Evolutionary conservation across 1,140 invertebrate species (phyloP).

Genomic region (Penaeus vannamei): DNA sequence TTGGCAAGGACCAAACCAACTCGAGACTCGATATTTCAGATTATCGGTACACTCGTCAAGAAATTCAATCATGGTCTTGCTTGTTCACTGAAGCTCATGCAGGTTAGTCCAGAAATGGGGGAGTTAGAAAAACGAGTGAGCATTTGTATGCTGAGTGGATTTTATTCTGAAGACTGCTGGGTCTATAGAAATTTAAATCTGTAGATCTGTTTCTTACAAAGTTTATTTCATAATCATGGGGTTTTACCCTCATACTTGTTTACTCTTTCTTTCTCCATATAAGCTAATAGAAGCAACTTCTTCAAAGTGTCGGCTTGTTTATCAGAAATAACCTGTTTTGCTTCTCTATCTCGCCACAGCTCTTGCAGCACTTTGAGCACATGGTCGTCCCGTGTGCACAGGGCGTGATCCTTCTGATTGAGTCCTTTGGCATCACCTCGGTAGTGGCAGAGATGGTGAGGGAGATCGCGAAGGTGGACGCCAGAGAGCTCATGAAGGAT

Average conservation of each 20-base stretch:
- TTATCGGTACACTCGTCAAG: conserved; percentile 85
- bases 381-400: conserved; percentile 79
- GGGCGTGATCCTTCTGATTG: conserved; percentile 79
- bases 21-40: conserved; percentile 82
- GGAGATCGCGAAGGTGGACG: conserved; percentile 79
- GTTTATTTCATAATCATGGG: too few species aligned
- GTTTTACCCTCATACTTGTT: background rate
- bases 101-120: conserved; percentile 72
- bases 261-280: conserved; percentile 32
- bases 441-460: conserved; percentile 81
- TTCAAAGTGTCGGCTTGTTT: too few species aligned
- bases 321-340: too few species aligned
- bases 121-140: too few species aligned
- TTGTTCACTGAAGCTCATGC: conserved; percentile 79
- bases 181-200: too few species aligned
- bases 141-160: too few species aligned
- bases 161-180: too few species aligned
- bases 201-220: too few species aligned
- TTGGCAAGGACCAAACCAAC: conserved; percentile 78
- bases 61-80: conserved; percentile 84
- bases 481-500: conserved; percentile 74
- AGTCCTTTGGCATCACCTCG: conserved; percentile 77
- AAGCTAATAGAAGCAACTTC: too few species aligned
- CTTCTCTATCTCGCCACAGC: conserved; percentile 72
- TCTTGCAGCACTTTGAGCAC: conserved; percentile 83